Conservation (phyloP, 2,113 vertebrate genomes). For the Epinephelus cyanopodus region DNA sequence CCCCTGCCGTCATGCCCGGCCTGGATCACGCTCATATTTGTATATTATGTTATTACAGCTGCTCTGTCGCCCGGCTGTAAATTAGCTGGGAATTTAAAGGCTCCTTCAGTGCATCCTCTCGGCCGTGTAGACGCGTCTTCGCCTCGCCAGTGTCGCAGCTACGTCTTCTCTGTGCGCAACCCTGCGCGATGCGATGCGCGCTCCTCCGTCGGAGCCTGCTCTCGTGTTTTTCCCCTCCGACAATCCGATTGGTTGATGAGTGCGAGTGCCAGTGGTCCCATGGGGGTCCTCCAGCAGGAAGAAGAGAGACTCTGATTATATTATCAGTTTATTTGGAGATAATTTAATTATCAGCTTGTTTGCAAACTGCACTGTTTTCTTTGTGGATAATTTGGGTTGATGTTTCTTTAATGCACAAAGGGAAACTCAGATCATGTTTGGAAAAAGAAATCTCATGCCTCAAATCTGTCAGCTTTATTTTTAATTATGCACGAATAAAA, state of each 20-base stretch:
- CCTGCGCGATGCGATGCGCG: slow-evolving; percentile 65
- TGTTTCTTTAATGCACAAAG: too few species aligned
- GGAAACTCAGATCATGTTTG: too few species aligned
- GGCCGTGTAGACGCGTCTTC: slow-evolving; percentile 24
- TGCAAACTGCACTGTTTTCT: background rate
- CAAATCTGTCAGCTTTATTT: too few species aligned
- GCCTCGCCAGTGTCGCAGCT: slow-evolving; percentile 61
- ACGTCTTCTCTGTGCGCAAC: slow-evolving; percentile 68
- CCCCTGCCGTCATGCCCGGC: slow-evolving; percentile 72
- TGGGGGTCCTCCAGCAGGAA: slow-evolving; percentile 46
- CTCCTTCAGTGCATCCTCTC: slow-evolving; percentile 70
- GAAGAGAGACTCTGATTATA: slow-evolving; percentile 26
- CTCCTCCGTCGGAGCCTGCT: slow-evolving; percentile 36
- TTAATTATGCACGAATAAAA: background rate
- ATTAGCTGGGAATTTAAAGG: slow-evolving; percentile 6
- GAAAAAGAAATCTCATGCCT: too few species aligned
- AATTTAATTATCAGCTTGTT: slow-evolving; percentile 28
- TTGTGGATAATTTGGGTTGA: too few species aligned
- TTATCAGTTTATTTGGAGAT: slow-evolving; percentile 40
- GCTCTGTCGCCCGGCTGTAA: slow-evolving; percentile 9
- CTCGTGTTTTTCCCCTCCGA: slow-evolving; percentile 49
- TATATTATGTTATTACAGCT: slow-evolving; percentile 1
- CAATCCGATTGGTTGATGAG: slow-evolving; percentile 66
- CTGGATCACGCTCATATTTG: slow-evolving; percentile 76
- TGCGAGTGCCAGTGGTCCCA: slow-evolving; percentile 32